Evolutionary conservation across 2,888 invertebrate genomes (phyloP).

Genomic region (Habroteleia sp.): DNA sequence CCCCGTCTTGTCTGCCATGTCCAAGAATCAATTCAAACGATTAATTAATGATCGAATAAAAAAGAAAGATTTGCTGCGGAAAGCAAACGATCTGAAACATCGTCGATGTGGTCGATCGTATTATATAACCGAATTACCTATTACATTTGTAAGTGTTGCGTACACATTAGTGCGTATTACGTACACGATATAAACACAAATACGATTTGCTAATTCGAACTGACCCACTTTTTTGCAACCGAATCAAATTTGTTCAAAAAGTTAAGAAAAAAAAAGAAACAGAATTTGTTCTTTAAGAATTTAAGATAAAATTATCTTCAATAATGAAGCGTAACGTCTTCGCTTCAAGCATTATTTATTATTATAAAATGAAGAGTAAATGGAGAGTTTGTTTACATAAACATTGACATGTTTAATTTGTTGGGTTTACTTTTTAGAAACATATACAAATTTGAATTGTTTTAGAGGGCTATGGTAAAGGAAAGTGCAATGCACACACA

Average conservation of each 20-base stretch:
- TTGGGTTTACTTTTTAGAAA: too few relatives aligned
- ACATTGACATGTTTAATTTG: too few relatives aligned
- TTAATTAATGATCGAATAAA: neutral
- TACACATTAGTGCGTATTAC: slow-evolving; percentile 34
- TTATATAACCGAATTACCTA: slow-evolving; percentile 38
- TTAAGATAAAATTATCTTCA: too few relatives aligned
- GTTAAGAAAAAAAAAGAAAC: neutral
- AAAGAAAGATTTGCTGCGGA: too few relatives aligned
- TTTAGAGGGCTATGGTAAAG: neutral
- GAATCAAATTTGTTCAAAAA: slow-evolving; percentile 7
- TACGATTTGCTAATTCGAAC: slow-evolving; percentile 50
- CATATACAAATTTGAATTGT: too few relatives aligned
- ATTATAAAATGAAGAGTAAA: too few relatives aligned
- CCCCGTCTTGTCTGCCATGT: neutral
- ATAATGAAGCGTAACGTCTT: too few relatives aligned
- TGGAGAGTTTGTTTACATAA: too few relatives aligned
- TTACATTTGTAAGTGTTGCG: slow-evolving; percentile 42
- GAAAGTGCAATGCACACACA: too few relatives aligned
- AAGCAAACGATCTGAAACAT: too few relatives aligned
- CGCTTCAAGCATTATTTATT: too few relatives aligned
- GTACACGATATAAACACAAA: slow-evolving; percentile 50
- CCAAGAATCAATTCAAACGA: neutral
- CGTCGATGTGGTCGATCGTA: neutral
- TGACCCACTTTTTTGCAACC: slow-evolving; percentile 39
- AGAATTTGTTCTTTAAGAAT: too few relatives aligned